Base-by-base conservation (phyloP, 2,113 vertebrate species). In the Siniperca chuatsi region DNA sequence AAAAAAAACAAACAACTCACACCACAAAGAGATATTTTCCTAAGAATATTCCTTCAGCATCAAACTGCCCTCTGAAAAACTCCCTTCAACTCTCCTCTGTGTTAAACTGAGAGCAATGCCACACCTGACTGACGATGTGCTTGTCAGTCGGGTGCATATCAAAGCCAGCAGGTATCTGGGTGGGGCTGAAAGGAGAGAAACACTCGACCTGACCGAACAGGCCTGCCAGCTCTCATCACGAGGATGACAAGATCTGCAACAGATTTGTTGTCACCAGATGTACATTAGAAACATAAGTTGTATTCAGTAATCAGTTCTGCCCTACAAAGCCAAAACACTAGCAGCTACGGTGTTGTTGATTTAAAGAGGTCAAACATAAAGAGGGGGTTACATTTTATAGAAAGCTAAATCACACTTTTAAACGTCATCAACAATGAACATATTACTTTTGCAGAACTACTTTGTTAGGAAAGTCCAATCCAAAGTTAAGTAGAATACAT, bases 91-190 rank as follows among this genome's bases (percentile, higher is more conserved):
- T 74, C 44, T 65, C 21, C 50, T 65, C 7, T 44, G 50, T 72
- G 40, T 44, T 62, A 5, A 33, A 79, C 42, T 9, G 46, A 81
- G 64, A 83, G 60, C 50, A 42, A 8, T 1, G 33, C 54, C 89
- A 90, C 89, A 81, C 83, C 92, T 81, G 79, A 82, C 23, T 75
- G 81, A 48, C n/a, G 66, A 50, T 29, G 23, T 50, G 74, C 78
- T 61, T 35, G 83, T 83, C 68, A 74, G 80, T 68, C 84, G 8
- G 68, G 76, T 85, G 87, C 75, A 74, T 64, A 67, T 85, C 58
- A 86, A 61, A 82, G 46, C 25, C 46, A 4, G 67, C 33, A 12
- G 84, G 93, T 93, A 87, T 93, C 84, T 90, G 91, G 93, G 93
- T 69, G 93, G 91, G 69, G 90, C 90, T 83, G 57, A 79, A 21